Evolutionary conservation across 1,140 invertebrate genomes (phyloP).

Genomic region (Euwallacea similis): DNA sequence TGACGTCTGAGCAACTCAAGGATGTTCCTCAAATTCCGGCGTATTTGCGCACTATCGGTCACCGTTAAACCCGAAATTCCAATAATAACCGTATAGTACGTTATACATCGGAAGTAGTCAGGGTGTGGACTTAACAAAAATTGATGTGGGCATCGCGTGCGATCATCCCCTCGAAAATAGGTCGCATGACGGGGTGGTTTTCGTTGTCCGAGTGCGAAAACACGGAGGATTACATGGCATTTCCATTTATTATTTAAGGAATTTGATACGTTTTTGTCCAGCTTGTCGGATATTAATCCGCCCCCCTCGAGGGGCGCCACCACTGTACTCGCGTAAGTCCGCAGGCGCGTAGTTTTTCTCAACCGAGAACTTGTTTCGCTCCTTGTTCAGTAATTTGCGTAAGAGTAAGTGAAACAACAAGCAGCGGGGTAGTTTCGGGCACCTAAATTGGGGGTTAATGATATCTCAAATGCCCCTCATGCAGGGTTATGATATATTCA

Average conservation of each 20-base stretch:
- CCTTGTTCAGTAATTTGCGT: not conserved
- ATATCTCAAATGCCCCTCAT: too few species aligned
- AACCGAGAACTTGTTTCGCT: not conserved
- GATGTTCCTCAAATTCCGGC: too few species aligned
- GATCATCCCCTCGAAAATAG: constrained; percentile 18
- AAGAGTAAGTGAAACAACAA: not conserved
- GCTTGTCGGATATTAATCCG: not conserved
- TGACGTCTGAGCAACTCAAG: too few species aligned
- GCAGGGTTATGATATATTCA: too few species aligned
- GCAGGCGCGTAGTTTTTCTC: not conserved
- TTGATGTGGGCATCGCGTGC: constrained; percentile 37
- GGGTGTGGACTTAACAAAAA: constrained; percentile 36
- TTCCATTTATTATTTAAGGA: constrained; percentile 3
- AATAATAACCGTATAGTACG: too few species aligned
- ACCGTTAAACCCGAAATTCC: too few species aligned
- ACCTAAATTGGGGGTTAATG: too few species aligned
- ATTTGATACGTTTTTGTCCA: not conserved
- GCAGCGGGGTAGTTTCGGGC: too few species aligned
- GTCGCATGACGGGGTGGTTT: constrained; percentile 32
- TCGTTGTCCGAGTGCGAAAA: constrained; percentile 19
- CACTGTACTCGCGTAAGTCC: not conserved
- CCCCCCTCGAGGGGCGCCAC: not conserved
- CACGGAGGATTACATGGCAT: constrained; percentile 20
- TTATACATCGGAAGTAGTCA: too few species aligned
- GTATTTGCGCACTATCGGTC: too few species aligned